Evolutionary conservation across 2,888 invertebrate genomes (phyloP), one percentile per base, ranked within the genome.

Genomic region (Poecilus cupreus): DNA sequence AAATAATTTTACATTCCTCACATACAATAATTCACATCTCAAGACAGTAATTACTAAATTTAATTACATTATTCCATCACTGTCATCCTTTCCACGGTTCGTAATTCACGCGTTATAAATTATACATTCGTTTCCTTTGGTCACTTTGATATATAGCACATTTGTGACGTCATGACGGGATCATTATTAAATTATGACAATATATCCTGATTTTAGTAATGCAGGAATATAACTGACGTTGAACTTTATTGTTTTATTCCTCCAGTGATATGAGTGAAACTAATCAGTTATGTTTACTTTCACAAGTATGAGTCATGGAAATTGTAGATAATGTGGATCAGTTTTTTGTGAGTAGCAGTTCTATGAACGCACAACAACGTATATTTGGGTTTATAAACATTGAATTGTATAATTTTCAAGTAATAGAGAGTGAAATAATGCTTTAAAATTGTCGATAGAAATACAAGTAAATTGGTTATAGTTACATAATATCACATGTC

Each of bases 21-120:
- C 3, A 54, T 13, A 54, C 60, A 60, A 26, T 60, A 60, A 26
- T 24, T 60, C 13, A 26, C 32, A 2, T 22, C 18, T 57, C 22
- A 18, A 51, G 51, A 60, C 60, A 60, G 8, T 64, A 70, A 54
- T 77, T 79, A 51, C 32, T 43, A 57, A 83, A 80, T 82, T 37
- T 16, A 43, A 39, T 70, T 39, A n/a, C 43, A 8, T 13, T 60
- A n/a, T 60, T 70, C n/a, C 16, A n/a, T 3, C 32, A 68, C 32
- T 26, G 13, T 18, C 68, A 18, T 39, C 16, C 37, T 37, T 16
- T 13, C 37, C 18, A 37, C 51, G 8, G 18, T 18, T 32, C 18
- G 32, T 37, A 37, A 68, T 18, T 32, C 37, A 68, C 37, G 11
- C 37, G 20, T 68, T 68, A 18, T 68, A 68, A 68, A 68, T 68